Conservation (phyloP, 2,888 invertebrate genomes). For the Dolichomitus sp. region DNA sequence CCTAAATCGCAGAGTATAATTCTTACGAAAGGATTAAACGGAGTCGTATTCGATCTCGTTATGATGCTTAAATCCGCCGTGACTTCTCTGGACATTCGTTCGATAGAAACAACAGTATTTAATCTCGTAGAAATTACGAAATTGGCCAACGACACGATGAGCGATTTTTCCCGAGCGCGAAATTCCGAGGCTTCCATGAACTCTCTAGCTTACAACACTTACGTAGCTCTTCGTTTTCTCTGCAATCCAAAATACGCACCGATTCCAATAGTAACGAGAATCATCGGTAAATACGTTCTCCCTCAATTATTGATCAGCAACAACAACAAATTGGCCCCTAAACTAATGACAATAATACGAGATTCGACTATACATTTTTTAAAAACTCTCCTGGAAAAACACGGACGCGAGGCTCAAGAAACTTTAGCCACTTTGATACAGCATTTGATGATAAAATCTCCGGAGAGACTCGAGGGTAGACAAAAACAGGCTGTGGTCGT, state of each 20-base stretch:
- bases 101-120: constrained; percentile 84
- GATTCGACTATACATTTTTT: constrained; percentile 79
- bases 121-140: constrained; percentile 82
- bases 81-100: constrained; percentile 85
- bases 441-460: constrained; percentile 79
- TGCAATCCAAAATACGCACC: constrained; percentile 86
- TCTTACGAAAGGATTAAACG: constrained; percentile 81
- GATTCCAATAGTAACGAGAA: constrained; percentile 79
- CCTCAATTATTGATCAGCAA: constrained; percentile 79
- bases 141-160: constrained; percentile 74
- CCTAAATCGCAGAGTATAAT: constrained; percentile 81
- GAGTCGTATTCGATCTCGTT: constrained; percentile 84
- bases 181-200: constrained; percentile 68
- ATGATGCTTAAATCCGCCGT: constrained; percentile 84
- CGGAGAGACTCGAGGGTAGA: constrained; percentile 80
- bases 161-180: constrained; percentile 66
- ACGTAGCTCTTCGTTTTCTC: constrained; percentile 81
- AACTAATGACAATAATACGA: constrained; percentile 72
- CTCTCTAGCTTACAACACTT: constrained; percentile 83
- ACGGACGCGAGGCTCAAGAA: constrained; percentile 72
- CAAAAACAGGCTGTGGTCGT: constrained; percentile 80
- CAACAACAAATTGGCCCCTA: constrained; percentile 70
- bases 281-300: constrained; percentile 85
- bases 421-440: constrained; percentile 79
- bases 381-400: constrained; percentile 72